Evolutionary conservation across 2,888 invertebrate genomes (phyloP), one percentile per base, ranked within the genome.

Genomic region (Rhogogaster chlorosoma): DNA sequence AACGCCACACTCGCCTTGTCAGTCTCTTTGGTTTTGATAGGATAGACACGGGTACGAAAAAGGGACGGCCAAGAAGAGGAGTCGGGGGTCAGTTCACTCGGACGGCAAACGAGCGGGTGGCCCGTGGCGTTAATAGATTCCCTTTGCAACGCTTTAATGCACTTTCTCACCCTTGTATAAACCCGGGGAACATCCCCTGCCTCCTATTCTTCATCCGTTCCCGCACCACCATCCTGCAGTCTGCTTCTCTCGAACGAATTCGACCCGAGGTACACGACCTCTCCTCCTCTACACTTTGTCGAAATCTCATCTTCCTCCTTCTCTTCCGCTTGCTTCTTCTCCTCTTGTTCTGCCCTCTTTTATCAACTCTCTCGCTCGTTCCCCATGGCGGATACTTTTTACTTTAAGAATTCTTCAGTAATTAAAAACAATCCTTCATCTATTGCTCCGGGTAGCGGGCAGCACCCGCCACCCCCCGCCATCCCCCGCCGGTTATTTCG

Each of bases 381-480:
- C 38, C 57, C 67, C 18, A 22, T 22, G n/a, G 36, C 83, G 45
- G 42, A 49, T 83, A 67, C 45, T 83, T 83, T 70, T 64, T 83
- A 57, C 83, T 83, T 70, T 45, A 57, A 83, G 83, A 85, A 87
- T 88, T 86, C 87, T 86, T 87, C 86, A 84, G 86, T 89, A 88
- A 90, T 90, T 89, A 89, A 90, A 90, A 90, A 88, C 88, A 88
- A 88, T 90, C 87, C 88, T 86, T 89, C 86, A 89, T 88, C 86
- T 87, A 88, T 88, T 85, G 87, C 64, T 82, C 71, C 83, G 49
- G 75, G 70, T 12, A 64, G 22, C 84, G 84, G 85, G 86, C 85
- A 88, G 86, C 87, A 85, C 87, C 87, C 86, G 86, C 85, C 80
- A 84, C 67, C 84, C 77, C 84, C 85, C 84, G 64, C 77, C 71